Evolutionary conservation across 2,888 invertebrate species (phyloP).

Genomic region (Euplexia lucipara): DNA sequence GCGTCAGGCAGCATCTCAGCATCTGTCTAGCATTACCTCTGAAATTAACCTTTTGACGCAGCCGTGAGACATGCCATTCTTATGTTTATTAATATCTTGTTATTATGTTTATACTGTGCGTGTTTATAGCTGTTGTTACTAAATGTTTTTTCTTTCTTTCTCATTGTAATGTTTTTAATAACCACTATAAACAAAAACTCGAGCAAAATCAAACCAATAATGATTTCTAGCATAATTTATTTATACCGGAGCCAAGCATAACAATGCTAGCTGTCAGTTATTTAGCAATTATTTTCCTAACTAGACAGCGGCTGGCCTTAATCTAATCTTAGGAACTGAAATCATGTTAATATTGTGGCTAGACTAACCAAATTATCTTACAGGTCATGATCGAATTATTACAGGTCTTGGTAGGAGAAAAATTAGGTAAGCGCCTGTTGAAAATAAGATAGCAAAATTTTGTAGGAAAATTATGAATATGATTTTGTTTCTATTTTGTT

Average conservation of each 20-base stretch:
- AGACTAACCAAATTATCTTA: slow-evolving; percentile 23
- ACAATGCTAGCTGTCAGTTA: slow-evolving; percentile 12
- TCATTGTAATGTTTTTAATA: too few species aligned
- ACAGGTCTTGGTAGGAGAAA: background rate
- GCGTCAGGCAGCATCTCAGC: too few species aligned
- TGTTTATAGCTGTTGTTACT: too few species aligned
- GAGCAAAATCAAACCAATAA: background rate
- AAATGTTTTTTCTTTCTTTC: too few species aligned
- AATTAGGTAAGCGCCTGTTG: slow-evolving; percentile 24
- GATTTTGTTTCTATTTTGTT: background rate
- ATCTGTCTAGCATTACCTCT: too few species aligned
- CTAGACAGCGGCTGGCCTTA: slow-evolving; percentile 15
- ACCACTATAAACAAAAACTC: too few species aligned
- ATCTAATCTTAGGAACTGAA: slow-evolving; percentile 24
- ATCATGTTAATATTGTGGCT: background rate
- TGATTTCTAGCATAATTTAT: slow-evolving; percentile 28
- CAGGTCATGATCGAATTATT: slow-evolving; percentile 9
- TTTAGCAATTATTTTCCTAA: slow-evolving; percentile 13
- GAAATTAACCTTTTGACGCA: too few species aligned
- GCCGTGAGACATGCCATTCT: too few species aligned
- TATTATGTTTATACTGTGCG: too few species aligned
- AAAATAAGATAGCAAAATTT: slow-evolving; percentile 12
- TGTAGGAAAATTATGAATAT: background rate
- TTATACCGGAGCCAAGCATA: background rate
- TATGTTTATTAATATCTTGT: too few species aligned